Evolutionary conservation across 2,113 vertebrate genomes (phyloP), one percentile per base, ranked within the genome.

Genomic region (Ammodytes dubius): DNA sequence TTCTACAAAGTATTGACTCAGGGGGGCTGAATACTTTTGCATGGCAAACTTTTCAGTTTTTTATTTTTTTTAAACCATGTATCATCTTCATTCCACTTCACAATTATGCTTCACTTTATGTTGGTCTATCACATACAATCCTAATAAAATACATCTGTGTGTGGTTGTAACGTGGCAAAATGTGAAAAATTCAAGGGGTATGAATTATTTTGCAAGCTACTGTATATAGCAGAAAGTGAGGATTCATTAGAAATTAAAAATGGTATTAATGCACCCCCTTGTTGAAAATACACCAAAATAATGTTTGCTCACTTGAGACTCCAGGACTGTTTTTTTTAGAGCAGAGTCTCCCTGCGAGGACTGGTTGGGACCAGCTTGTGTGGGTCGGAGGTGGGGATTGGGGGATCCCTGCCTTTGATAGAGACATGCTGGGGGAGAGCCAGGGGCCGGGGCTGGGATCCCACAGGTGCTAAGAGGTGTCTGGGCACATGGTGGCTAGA

Each of bases 261-360:
- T 6, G 1, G 5, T 52, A 70, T 27, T 47, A 7, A 70, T 85
- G 68, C 68, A 82, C 47, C 74, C 27, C 49, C 1, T 17, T 4
- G 60, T 54, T 57, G 49, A 72, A 64, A 83, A 39, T 43, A 82
- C n/a, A 87, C 52, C 70, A 82, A 27, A 81, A 60, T 67, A 70
- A 66, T 4, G 77, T 74, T 87, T 88, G 91, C 93, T 95, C 94
- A 95, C 94, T 7, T 95, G 59, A 80, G 49, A 64, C 70, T 88
- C 61, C 76, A 27, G 84, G 73, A 66, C 67, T 56, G 84, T 65
- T 42, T 43, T 74, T 69, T 67, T 89, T 94, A 95, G 7, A 95
- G 92, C 66, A 94, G 89, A 65, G 92, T 95, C 85, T 95, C 94
- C 83, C 73, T 93, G 83, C 83, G 88, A 74, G 91, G 93, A 83